Conservation (phyloP, 2,888 invertebrate species). For the Gari tellinella region DNA sequence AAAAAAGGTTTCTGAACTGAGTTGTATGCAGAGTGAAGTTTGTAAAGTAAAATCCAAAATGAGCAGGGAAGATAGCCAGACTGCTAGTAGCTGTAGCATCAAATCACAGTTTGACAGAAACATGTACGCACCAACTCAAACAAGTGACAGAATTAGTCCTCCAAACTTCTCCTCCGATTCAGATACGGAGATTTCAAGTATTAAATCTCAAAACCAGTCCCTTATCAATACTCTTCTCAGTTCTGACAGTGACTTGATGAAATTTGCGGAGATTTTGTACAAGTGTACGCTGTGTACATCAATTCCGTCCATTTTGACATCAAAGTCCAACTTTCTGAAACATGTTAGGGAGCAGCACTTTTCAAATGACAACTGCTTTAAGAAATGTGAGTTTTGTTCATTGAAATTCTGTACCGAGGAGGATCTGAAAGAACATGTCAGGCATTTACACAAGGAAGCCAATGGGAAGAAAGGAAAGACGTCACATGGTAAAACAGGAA, state of each 20-base stretch:
- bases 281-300: slow-evolving; percentile 77
- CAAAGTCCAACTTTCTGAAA: slow-evolving; percentile 68
- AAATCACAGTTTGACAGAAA: too few species aligned
- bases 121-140: too few species aligned
- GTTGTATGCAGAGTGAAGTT: too few species aligned
- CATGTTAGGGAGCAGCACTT: slow-evolving; percentile 73
- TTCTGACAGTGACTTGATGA: slow-evolving; percentile 52
- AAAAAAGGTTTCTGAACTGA: too few species aligned
- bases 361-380: slow-evolving; percentile 35
- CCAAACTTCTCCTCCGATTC: background rate
- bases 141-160: too few species aligned
- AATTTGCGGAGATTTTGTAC: slow-evolving; percentile 77
- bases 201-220: slow-evolving; percentile 4
- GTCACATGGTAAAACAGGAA: slow-evolving; percentile 52
- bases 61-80: too few species aligned
- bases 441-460: slow-evolving; percentile 47
- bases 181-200: background rate
- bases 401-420: slow-evolving; percentile 72
- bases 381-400: slow-evolving; percentile 64
- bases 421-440: slow-evolving; percentile 65
- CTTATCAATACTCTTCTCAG: slow-evolving; percentile 6
- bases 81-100: too few species aligned
- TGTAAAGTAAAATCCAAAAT: too few species aligned
- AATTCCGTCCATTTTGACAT: slow-evolving; percentile 74
- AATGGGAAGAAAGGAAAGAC: slow-evolving; percentile 3